Percentiles rank a stretch among this genome's conserved stretches.
phyloP scores from a whole-genome alignment of 2,113 vertebrate species.

The Meleagris gallopavo region DNA sequence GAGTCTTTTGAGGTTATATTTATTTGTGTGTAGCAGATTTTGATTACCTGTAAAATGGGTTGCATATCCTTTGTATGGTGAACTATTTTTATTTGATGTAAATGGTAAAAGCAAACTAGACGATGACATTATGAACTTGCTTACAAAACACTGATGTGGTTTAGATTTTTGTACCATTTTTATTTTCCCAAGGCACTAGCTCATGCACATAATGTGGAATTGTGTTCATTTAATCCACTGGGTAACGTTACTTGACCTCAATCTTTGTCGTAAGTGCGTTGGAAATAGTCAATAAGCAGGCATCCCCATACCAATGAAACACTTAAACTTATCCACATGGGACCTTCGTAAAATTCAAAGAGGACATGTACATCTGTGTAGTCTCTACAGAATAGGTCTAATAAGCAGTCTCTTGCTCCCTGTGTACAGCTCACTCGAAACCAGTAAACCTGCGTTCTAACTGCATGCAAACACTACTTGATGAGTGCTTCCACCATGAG shows the following conservation, averaged over 20 bases:
- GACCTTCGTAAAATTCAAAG: neutral
- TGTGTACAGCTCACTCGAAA: neutral
- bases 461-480: neutral
- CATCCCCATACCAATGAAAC: neutral
- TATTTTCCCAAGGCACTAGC: neutral
- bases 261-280: neutral
- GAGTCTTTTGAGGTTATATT: neutral
- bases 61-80: neutral
- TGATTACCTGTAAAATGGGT: neutral
- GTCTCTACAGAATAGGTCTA: neutral
- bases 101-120: neutral
- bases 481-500: neutral
- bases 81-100: neutral
- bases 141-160: neutral
- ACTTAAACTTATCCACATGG: neutral
- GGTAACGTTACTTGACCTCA: constrained; percentile 8
- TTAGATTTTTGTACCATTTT: neutral
- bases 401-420: neutral
- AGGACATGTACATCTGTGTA: neutral
- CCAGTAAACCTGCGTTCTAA: neutral
- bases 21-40: neutral
- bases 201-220: neutral
- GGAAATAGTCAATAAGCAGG: neutral
- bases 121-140: neutral
- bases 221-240: neutral